phyloP scores from a whole-genome alignment of 1,140 invertebrate species.

The Eumaeus atala region DNA sequence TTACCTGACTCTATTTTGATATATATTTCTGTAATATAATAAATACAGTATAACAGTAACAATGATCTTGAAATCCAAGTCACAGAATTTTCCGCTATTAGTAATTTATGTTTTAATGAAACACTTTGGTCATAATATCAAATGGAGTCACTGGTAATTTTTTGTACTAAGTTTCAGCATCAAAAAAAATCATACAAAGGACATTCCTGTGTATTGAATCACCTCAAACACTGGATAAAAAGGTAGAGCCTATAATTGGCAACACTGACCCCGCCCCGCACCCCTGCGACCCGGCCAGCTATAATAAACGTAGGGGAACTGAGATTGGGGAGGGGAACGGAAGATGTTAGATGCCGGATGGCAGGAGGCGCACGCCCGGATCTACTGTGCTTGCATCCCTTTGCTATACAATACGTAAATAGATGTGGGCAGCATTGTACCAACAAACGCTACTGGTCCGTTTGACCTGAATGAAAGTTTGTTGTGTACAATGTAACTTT shows the following conservation, averaged over 20 bases:
- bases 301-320: conserved; percentile 50
- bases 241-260: conserved; percentile 33
- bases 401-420: conserved; percentile 31
- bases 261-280: conserved; percentile 42
- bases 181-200: too few relatives aligned
- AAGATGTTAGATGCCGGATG: conserved; percentile 47
- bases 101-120: too few relatives aligned
- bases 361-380: conserved; percentile 36
- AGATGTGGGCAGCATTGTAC: conserved; percentile 25
- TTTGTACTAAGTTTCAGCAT: not conserved
- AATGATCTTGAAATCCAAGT: too few relatives aligned
- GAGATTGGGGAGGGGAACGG: conserved; percentile 42
- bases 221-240: conserved; percentile 27
- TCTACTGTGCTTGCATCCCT: conserved; percentile 36
- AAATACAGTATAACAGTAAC: too few relatives aligned
- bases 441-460: conserved; percentile 13
- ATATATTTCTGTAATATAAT: too few relatives aligned
- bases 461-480: conserved; percentile 19
- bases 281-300: conserved; percentile 52
- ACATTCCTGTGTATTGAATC: not conserved
- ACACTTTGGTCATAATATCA: too few relatives aligned
- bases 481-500: conserved; percentile 11
- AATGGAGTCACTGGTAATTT: too few relatives aligned
- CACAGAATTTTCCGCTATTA: too few relatives aligned
- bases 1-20: too few relatives aligned